Evolutionary conservation across 1,140 invertebrate genomes (phyloP), one percentile per base, ranked within the genome.

Genomic region (Bombus picipes): DNA sequence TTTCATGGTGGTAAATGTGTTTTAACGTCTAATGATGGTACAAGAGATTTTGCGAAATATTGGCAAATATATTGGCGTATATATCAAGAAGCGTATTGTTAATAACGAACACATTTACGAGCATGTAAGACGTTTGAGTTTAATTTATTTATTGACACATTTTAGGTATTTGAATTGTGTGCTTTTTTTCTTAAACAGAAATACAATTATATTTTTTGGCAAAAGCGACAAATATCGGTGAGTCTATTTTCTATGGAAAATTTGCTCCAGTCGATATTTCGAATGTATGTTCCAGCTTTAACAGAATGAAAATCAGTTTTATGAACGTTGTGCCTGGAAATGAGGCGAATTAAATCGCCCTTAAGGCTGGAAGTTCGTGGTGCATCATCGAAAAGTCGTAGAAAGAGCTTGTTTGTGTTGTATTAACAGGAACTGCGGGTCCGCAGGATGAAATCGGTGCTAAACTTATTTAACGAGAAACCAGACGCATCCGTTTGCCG

Each of bases 401-500:
- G 79, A 32, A 53, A 83, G 25, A 12, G 32, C 9, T 25, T 83
- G 57, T 83, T 76, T 83, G 47, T n/a, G 72, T 28, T 68, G 32
- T 47, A 76, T 75, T 68, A 53, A 75, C 28, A 5, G 47, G 57
- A 28, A n/a, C 59, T n/a, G 53, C 66, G 53, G 41, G 22, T 28
- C 39, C 5, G 53, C 53, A 15, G 28, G 32, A 72, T 59, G 47
- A 53, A 82, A 82, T 74, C 80, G 57, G 73, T 13, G 53, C 57
- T 73, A 82, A 82, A 82, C 53, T 82, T 82, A 82, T 74, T 82
- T 74, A 82, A 74, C 71, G 80, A n/a, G 39, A 74, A 59, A 39
- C 39, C 57, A 74, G 57, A 43, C 71, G 70, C 80, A 53, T 73
- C 70, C 70, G 80, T 74, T 59, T 81, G 37, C 79, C 47, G 10